A percentile compares a stretch with the other conserved stretches of the same genome.
Conservation (phyloP, 1,140 invertebrate genomes). For the Zaprionus vittiger region DNA sequence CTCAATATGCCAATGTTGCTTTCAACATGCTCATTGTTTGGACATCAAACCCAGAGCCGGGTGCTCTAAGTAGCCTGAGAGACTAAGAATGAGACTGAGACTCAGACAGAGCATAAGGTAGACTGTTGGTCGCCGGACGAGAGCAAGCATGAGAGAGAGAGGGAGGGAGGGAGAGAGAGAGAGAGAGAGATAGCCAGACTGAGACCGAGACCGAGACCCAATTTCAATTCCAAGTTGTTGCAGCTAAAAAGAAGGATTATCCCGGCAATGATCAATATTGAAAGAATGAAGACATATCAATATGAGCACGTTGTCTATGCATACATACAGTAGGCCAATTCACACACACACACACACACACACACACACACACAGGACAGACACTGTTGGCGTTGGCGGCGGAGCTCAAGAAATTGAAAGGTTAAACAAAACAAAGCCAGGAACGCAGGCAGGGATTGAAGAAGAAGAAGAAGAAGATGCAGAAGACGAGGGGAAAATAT, state of each 20-base stretch:
- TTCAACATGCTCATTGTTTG: constrained; percentile 77
- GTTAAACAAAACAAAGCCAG: constrained; percentile 69
- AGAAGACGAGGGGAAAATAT: not conserved
- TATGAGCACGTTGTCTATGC: constrained; percentile 54
- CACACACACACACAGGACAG: not conserved
- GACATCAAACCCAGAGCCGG: constrained; percentile 59
- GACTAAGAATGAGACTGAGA: constrained; percentile 3
- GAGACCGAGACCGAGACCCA: constrained; percentile 36
- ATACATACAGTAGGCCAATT: constrained; percentile 52
- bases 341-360: constrained; percentile 55
- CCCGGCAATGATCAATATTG: constrained; percentile 77
- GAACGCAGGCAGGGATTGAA: constrained; percentile 25
- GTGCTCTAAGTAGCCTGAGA: constrained; percentile 56
- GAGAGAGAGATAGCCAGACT: constrained; percentile 10
- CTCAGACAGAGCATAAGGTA: constrained; percentile 28
- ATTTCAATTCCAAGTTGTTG: constrained; percentile 49
- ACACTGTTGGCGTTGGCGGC: constrained; percentile 33
- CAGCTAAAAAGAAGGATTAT: constrained; percentile 73
- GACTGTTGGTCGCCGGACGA: constrained; percentile 58
- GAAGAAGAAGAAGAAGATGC: not conserved
- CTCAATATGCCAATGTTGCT: constrained; percentile 81
- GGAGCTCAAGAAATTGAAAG: constrained; percentile 65
- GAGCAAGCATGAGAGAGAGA: constrained; percentile 1
- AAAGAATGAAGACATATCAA: constrained; percentile 79
- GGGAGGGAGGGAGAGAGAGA: constrained; percentile 13